Percentiles rank a stretch among this genome's conserved stretches.
Conservation (phyloP, 1,140 invertebrate species). For the Neelides sp. region DNA sequence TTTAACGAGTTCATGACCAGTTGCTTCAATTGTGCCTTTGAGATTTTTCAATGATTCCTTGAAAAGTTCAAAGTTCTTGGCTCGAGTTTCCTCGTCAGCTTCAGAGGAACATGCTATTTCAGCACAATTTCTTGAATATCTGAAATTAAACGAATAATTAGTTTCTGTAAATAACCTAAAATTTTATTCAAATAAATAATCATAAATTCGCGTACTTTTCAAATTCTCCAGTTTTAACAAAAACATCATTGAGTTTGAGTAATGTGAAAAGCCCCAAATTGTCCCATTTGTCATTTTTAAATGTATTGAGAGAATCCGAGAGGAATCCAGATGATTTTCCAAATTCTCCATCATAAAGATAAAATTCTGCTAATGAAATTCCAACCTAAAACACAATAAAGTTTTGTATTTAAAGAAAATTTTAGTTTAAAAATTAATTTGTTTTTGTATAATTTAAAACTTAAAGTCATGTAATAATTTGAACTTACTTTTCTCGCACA, state of each 20-base stretch:
- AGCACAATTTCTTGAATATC: conserved; percentile 45
- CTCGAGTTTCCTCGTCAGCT: conserved; percentile 42
- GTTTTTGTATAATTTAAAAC: no score
- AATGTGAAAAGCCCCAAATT: no score
- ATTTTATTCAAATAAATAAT: no score
- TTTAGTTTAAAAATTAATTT: no score
- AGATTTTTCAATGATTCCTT: no score
- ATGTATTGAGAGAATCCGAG: conserved; percentile 69
- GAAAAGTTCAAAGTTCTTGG: no score
- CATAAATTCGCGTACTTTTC: no score
- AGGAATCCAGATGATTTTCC: conserved; percentile 80
- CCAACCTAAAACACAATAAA: conserved; percentile 59
- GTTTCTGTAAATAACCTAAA: neutral
- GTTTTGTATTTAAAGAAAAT: no score
- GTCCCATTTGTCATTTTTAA: conserved; percentile 73
- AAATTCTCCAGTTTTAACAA: no score
- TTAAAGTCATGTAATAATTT: no score
- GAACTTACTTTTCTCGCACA: no score
- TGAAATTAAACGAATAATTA: conserved; percentile 11
- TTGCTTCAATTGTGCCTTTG: neutral
- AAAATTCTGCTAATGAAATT: conserved; percentile 75
- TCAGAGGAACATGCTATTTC: conserved; percentile 54
- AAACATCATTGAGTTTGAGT: no score
- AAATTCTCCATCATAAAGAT: conserved; percentile 69
- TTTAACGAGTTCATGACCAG: neutral